Evolutionary conservation across 2,797 vertebrate species (phyloP).

Genomic region (Pipistrellus pygmaeus): DNA sequence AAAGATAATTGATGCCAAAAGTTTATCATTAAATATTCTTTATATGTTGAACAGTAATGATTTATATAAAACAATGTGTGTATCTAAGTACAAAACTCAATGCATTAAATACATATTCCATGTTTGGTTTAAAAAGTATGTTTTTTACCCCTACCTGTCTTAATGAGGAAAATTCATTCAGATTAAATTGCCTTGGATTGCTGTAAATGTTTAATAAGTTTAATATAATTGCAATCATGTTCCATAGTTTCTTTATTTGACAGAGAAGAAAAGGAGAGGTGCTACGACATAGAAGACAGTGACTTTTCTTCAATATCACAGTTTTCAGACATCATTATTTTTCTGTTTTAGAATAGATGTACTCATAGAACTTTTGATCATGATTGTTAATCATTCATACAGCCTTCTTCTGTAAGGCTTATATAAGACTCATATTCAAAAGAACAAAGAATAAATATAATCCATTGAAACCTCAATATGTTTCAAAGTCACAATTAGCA

Average conservation of each 20-base stretch:
- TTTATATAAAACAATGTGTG: neutral
- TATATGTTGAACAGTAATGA: neutral
- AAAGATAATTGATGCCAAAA: neutral
- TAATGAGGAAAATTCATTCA: conserved; percentile 57
- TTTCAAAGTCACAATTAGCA: neutral
- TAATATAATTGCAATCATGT: conserved; percentile 84
- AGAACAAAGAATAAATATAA: neutral
- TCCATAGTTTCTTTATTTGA: conserved; percentile 73
- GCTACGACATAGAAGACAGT: conserved; percentile 61
- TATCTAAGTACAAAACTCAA: neutral
- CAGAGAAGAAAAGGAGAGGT: neutral
- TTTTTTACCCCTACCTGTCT: neutral
- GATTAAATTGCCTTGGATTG: conserved; percentile 75
- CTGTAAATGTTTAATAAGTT: conserved; percentile 83
- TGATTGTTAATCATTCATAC: conserved; percentile 26
- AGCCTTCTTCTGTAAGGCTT: conserved; percentile 49
- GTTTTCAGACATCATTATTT: conserved; percentile 77
- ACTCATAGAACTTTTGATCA: conserved; percentile 58
- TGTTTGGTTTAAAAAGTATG: conserved; percentile 26
- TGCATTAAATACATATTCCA: conserved; percentile 35
- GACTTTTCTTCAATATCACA: conserved; percentile 71
- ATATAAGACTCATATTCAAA: conserved; percentile 31
- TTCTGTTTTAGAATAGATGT: conserved; percentile 71
- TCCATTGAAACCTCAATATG: neutral
- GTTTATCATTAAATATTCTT: neutral